These are phyloP conservation scores for Asteroscopus sphinx DNA, from an alignment of 2,888 invertebrate species.

Conservation along the genomic window DNA sequence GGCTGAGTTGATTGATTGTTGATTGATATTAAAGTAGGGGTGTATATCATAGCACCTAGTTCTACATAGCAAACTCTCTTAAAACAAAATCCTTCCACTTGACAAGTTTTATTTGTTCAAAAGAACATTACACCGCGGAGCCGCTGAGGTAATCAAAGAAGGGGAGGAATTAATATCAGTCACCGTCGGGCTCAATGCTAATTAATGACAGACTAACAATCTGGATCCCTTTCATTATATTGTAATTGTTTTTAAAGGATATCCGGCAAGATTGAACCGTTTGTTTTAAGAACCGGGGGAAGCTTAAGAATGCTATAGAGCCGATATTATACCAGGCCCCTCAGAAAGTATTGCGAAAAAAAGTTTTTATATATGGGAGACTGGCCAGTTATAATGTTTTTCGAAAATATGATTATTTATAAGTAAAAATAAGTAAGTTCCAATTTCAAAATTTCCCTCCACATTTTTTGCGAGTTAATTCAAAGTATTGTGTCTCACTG, in stretches of 20 bases:
- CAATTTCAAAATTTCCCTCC: no score
- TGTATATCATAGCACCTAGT: not conserved
- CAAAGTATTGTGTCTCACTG: no score
- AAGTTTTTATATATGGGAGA: no score
- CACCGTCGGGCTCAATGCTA: constrained; percentile 66
- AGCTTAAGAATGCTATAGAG: not conserved
- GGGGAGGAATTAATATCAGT: constrained; percentile 64
- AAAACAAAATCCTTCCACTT: constrained; percentile 11
- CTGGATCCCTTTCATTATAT: constrained; percentile 74
- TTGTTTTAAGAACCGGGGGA: constrained; percentile 19
- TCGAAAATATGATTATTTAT: no score
- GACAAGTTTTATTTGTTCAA: constrained; percentile 80
- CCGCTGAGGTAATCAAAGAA: constrained; percentile 58
- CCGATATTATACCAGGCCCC: no score
- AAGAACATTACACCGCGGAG: constrained; percentile 69
- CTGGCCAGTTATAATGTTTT: no score
- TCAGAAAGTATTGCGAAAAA: no score
- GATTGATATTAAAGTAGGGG: no score
- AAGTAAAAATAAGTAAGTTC: no score
- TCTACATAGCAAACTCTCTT: not conserved
- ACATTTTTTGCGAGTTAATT: no score
- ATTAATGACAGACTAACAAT: constrained; percentile 77
- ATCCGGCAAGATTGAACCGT: constrained; percentile 65
- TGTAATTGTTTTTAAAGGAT: constrained; percentile 84
- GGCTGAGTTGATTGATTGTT: no score